These are phyloP conservation scores for Rafetus swinhoei DNA, from an alignment of 2,113 vertebrate species.

Conservation along the genomic window DNA sequence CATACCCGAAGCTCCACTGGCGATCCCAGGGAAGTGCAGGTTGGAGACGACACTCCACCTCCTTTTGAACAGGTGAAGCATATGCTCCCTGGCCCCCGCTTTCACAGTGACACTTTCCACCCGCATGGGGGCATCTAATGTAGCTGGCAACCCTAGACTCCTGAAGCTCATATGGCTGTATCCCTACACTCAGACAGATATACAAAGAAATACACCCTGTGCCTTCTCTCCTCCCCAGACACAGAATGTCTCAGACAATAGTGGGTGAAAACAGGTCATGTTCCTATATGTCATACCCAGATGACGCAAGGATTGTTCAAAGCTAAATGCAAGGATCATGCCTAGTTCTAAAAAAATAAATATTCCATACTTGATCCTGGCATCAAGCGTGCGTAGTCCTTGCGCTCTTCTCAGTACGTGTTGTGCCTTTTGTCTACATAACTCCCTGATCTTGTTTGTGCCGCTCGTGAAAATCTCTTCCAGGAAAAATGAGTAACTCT, in stretches of 20 bases:
- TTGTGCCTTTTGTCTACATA: background rate
- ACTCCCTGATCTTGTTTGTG: constrained; percentile 7
- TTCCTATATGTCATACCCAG: background rate
- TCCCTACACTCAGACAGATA: background rate
- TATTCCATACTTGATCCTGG: background rate
- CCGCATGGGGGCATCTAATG: background rate
- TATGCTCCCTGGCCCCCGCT: background rate
- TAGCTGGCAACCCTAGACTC: background rate
- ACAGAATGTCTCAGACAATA: rapidly evolving
- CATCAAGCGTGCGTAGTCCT: background rate
- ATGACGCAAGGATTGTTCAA: background rate
- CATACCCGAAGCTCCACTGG: background rate
- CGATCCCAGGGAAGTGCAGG: background rate
- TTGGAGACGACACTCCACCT: background rate
- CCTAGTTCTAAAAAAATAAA: background rate
- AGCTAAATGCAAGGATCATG: background rate
- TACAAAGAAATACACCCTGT: rapidly evolving
- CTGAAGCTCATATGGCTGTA: rapidly evolving
- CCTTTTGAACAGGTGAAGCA: background rate
- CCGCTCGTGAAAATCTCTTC: background rate
- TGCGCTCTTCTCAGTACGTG: rapidly evolving
- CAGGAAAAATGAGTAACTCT: constrained; percentile 2
- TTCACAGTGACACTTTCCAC: background rate
- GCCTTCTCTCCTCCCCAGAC: rapidly evolving
- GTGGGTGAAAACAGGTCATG: background rate